Evolutionary conservation across 2,113 vertebrate genomes (phyloP), one percentile per base, ranked within the genome.

Genomic region (Poecilia latipinna): DNA sequence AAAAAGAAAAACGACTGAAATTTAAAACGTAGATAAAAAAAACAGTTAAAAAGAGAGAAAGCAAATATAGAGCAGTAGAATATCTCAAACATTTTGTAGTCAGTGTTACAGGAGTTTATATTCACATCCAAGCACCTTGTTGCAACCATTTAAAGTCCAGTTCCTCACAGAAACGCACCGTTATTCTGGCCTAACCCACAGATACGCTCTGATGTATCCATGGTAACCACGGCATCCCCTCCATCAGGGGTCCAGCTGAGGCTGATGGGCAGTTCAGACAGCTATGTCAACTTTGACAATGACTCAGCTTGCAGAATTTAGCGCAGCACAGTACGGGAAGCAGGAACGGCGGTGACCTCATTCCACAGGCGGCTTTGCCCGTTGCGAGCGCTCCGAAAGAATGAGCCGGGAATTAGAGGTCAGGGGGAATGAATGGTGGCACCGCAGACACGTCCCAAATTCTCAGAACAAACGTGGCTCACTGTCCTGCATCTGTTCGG

Each of bases 281-380:
- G 61, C 77, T 42, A 54, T 61, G 72, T 81, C 76, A 79, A 79
- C 66, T 28, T n/a, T 48, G 68, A 78, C 29, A 6, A 33, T 91
- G 90, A 92, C 74, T 91, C 92, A 89, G 85, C 82, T 68, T 19
- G 31, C 7, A 76, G 77, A 87, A 89, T 88, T 89, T 89, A 90
- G 78, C 81, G 71, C 75, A 75, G 76, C 68, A 44, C 68, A 69
- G 70, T 78, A 78, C 68, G 80, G 76, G 78, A 33, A 72, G 63
- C 71, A 39, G 77, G 75, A 75, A 71, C 77, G 63, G 74, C 1
- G 60, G 67, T 92, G 90, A 92, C 91, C 90, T 89, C 90, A 88
- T 89, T 92, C 79, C 77, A 74, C 29, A 13, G 80, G 22, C 61
- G 61, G 70, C 42, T 51, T 61, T 48, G 70, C 22, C 29, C 61